A percentile compares a stretch with the other conserved stretches of the same genome.
Conservation (phyloP, 2,113 vertebrate genomes). For the Takifugu bimaculatus region DNA sequence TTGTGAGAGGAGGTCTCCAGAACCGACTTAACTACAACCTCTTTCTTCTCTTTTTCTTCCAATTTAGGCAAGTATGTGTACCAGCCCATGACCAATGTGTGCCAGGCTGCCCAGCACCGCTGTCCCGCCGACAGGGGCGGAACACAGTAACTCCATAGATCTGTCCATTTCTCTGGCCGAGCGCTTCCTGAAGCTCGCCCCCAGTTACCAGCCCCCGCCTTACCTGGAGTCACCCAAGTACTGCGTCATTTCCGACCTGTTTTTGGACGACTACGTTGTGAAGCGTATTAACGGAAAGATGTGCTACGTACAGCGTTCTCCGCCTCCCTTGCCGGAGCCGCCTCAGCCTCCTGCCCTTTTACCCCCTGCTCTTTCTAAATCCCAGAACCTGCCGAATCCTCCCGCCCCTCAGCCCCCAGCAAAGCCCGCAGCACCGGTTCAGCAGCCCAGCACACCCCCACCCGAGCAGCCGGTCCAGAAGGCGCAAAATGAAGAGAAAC, state of each 20-base stretch:
- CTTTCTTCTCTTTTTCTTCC: not conserved
- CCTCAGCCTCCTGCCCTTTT: conserved; percentile 51
- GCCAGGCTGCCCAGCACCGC: conserved; percentile 90
- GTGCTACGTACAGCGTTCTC: conserved; percentile 94
- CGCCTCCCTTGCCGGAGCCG: conserved; percentile 55
- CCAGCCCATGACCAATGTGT: conserved; percentile 96
- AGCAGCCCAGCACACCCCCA: conserved; percentile 18
- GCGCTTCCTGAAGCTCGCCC: conserved; percentile 89
- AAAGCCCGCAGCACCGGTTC: conserved; percentile 12
- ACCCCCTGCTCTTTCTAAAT: conserved; percentile 25
- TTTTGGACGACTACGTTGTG: conserved; percentile 93
- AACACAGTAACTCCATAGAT: conserved; percentile 83
- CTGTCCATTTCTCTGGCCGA: conserved; percentile 87
- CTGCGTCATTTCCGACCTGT: conserved; percentile 93
- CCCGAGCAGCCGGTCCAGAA: conserved; percentile 30
- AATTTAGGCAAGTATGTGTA: conserved; percentile 92
- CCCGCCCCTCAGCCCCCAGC: conserved; percentile 20
- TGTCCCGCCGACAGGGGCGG: conserved; percentile 78
- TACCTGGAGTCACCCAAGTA: conserved; percentile 86
- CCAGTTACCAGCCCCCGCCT: conserved; percentile 87
- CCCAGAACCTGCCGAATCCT: conserved; percentile 25
- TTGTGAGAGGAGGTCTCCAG: too few relatives aligned
- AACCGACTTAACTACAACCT: not conserved
- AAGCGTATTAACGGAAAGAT: conserved; percentile 98
- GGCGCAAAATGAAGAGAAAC: conserved; percentile 49